Percentiles rank a stretch among this genome's conserved stretches.
These are phyloP conservation scores for Toxostoma redivivum DNA, from an alignment of 2,113 vertebrate species.

Conservation along the genomic window DNA sequence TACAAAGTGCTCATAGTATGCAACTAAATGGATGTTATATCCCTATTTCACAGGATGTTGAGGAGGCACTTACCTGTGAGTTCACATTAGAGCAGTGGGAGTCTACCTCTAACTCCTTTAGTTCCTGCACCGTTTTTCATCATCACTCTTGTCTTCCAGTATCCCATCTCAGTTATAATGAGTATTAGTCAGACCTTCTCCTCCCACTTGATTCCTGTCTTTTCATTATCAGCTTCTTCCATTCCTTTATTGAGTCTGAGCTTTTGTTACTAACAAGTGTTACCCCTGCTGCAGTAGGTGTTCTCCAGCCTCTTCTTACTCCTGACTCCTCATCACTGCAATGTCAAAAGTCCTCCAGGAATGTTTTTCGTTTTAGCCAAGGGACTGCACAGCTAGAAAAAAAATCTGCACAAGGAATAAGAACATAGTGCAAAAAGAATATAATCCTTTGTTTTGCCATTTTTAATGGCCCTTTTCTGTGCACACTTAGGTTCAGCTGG, in stretches of 20 bases:
- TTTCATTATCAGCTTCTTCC: not conserved
- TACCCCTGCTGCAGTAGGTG: not conserved
- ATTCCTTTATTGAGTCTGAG: accelerated
- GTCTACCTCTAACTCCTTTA: not conserved
- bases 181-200: not conserved
- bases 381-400: not conserved
- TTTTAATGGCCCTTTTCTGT: not conserved
- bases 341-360: not conserved
- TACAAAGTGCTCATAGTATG: not conserved
- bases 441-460: not conserved
- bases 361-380: not conserved
- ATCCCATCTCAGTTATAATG: not conserved
- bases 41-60: not conserved
- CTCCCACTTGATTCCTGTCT: not conserved
- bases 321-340: not conserved
- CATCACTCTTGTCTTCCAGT: not conserved
- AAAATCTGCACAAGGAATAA: not conserved
- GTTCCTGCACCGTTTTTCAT: not conserved
- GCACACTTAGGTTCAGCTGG: not conserved
- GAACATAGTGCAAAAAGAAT: not conserved
- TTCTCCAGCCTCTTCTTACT: not conserved
- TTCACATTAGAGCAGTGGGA: not conserved
- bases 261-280: not conserved
- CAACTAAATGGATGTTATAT: not conserved
- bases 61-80: not conserved